Conservation (phyloP, 64 coral and sea anemone species). For the Orbicella faveolata region DNA sequence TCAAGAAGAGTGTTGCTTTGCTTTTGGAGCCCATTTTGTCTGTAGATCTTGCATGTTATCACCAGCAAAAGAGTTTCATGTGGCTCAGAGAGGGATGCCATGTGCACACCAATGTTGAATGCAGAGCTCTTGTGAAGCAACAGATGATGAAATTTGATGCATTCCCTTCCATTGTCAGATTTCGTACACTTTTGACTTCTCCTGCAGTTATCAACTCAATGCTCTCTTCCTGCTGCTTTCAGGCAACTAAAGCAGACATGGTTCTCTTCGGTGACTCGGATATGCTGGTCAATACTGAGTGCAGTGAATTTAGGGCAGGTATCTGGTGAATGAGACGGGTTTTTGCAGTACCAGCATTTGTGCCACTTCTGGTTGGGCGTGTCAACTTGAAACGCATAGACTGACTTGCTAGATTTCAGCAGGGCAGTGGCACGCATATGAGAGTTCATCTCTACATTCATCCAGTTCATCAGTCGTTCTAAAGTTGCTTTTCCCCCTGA, state of each 20-base stretch:
- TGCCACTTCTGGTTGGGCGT: background rate
- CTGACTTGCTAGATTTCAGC: background rate
- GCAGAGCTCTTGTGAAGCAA: conserved; percentile 41
- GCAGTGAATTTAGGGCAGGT: conserved; percentile 7
- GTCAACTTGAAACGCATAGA: background rate
- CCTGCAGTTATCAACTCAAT: conserved; percentile 31
- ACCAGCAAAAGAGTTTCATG: conserved; percentile 24
- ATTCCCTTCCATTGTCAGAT: conserved; percentile 42
- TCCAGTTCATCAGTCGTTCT: conserved; percentile 26
- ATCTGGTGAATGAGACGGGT: conserved; percentile 48
- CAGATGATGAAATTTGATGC: conserved; percentile 33
- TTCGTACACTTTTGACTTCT: conserved; percentile 36
- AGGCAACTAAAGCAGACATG: conserved; percentile 37
- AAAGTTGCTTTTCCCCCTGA: conserved; percentile 31
- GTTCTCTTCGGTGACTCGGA: conserved; percentile 33
- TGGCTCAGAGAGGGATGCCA: background rate
- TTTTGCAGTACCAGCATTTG: conserved; percentile 73
- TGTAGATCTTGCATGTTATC: conserved; percentile 29
- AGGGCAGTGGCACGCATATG: conserved; percentile 59
- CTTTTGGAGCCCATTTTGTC: conserved; percentile 27
- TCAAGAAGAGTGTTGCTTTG: conserved; percentile 41
- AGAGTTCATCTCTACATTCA: conserved; percentile 52
- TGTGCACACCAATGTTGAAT: background rate
- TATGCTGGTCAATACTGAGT: conserved; percentile 23
- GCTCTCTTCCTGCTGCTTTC: conserved; percentile 51